Evolutionary conservation across 2,113 vertebrate genomes (phyloP), one percentile per base, ranked within the genome.

Genomic region (Zeus faber): DNA sequence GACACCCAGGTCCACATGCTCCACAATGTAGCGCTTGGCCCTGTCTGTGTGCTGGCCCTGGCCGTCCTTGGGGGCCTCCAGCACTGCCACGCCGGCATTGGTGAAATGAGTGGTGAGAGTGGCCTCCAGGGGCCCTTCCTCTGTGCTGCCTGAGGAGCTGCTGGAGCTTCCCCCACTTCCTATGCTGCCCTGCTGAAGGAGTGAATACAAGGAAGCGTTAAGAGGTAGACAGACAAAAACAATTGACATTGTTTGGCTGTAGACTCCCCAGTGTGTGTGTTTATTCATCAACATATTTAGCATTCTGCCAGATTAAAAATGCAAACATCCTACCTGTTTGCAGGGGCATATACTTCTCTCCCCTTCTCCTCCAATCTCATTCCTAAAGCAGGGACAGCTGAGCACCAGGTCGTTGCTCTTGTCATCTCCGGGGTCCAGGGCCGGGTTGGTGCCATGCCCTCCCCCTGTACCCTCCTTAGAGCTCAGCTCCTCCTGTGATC

Each of bases 341-440:
- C 89, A 91, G 57, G 96, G 89, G 65, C 91, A 93, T 71, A 99
- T 95, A 65, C 93, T 96, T 71, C 95, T 90, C 58, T 99, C 95
- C 0, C 93, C 91, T 79, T 99, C 96, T 43, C 96, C 97, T 1
- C 96, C 97, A 9, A 97, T 95, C 81, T 99, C 97, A 25, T 99
- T 99, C 62, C 97, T 92, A 81, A 99, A 99, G 81, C 98, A 99
- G 0, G 97, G 96, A 57, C 97, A 99, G 81, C 94, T 96, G 77
- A 98, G 89, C 31, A 99, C 93, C 31, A 98, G 91, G 8, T 99
- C 96, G 22, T 98, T 98, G 89, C 93, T 97, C 83, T 97, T 99
- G 77, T 98, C 97, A 0, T 99, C 97, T 2, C 97, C 97, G 14
- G 96, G 93, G 81, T 99, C 97, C 80, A 97, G 83, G 49, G 90